Conservation (phyloP, 2,888 invertebrate genomes). For the Callosobruchus maculatus region DNA sequence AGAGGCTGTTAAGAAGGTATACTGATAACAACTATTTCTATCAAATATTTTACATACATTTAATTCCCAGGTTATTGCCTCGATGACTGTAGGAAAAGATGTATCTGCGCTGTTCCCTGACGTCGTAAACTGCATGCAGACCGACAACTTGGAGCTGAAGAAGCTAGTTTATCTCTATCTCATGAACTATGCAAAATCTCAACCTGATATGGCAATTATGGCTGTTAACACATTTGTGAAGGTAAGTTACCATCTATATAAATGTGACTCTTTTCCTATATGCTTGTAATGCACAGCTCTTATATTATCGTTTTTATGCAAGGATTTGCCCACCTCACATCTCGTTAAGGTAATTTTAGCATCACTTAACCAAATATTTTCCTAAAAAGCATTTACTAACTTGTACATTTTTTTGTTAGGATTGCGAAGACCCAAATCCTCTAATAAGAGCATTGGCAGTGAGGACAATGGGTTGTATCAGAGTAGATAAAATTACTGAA, state of each 20-base stretch:
- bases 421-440: constrained; percentile 99
- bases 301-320: constrained; percentile 40
- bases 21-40: not conserved
- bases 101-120: constrained; percentile 98
- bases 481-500: constrained; percentile 99
- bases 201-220: constrained; percentile 99
- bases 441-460: constrained; percentile 97
- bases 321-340: constrained; percentile 66
- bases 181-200: constrained; percentile 99
- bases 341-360: constrained; percentile 58
- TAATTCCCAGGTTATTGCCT: constrained; percentile 83
- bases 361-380: constrained; percentile 4
- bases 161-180: constrained; percentile 97
- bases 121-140: constrained; percentile 99
- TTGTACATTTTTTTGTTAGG: constrained; percentile 55
- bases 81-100: constrained; percentile 99
- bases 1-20: constrained; percentile 98
- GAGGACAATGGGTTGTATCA: constrained; percentile 98
- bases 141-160: constrained; percentile 97
- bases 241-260: constrained; percentile 57
- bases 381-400: not conserved
- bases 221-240: constrained; percentile 99
- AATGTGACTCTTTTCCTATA: constrained; percentile 1
- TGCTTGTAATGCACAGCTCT: constrained; percentile 26
- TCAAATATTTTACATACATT: not conserved